Base-by-base conservation (phyloP, 2,888 invertebrate genomes). In the Congeria kusceri region DNA sequence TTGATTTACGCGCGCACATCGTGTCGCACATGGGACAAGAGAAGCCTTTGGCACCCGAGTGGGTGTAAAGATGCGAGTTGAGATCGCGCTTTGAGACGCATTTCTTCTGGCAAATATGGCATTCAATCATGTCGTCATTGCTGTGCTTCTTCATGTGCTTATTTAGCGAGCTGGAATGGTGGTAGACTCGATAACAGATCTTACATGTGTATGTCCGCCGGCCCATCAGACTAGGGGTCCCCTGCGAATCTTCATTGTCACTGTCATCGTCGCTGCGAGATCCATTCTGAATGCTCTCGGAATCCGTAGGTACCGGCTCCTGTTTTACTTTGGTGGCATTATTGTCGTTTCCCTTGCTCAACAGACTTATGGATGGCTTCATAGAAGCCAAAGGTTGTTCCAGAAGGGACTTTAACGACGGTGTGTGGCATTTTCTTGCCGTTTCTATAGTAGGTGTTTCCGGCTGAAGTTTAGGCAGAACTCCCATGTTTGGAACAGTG, bases 131-230 rank as follows among this genome's bases (percentile, higher is more conserved):
- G 23, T 68, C 46, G 3, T 58, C 62, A 32, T 44, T 44, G 15
- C 61, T 66, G 20, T 77, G 81, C 9, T 62, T 69, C 61, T 70
- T 70, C 70, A 81, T 71, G 29, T 81, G 80, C 32, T 81, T 81
- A 3, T 70, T 71, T 13, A 74, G 57, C 18, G 81, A 81, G 53
- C 77, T 77, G 49, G 81, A 74, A 67, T 81, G 74, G 58, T 77
- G 66, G 44, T 71, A 81, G 1, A 61, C 44, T 46, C 77, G 74
- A 20, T 64, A 67, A 68, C 81, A 81, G 7, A 71, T 53, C 29
- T 71, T 70, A 62, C 81, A 77, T 18, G 62, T 53, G 56, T 67
- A 74, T 2, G 64, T 32, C 39, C 15, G 39, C 15, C 39, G 9
- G 2, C 53, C 25, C 2, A 20, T 53, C 5, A 53, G 53, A 7